These are phyloP conservation scores for Watsonalla binaria DNA, from an alignment of 2,888 invertebrate species.

Conservation along the genomic window DNA sequence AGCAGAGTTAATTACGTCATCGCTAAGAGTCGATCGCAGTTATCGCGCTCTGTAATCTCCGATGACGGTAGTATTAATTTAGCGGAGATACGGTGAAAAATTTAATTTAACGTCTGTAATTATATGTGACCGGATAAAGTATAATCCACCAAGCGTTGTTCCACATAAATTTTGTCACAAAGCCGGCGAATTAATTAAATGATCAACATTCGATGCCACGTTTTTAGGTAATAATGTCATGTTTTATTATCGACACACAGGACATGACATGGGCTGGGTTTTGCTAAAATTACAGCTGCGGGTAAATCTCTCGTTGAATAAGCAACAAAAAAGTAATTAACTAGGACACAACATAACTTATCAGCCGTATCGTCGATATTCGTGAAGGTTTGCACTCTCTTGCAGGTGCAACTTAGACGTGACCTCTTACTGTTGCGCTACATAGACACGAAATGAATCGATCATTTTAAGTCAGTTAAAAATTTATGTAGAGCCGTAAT, in stretches of 20 bases:
- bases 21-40: conserved; percentile 22
- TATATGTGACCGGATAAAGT: conserved; percentile 1
- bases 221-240: neutral
- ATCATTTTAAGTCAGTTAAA: no score
- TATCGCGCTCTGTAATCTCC: conserved; percentile 32
- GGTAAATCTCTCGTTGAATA: no score
- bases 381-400: no score
- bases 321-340: no score
- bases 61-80: conserved; percentile 25
- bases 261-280: no score
- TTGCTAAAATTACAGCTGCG: no score
- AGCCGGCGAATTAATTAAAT: neutral
- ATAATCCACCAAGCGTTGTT: neutral
- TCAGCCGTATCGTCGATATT: no score
- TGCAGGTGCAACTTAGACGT: no score
- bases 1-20: conserved; percentile 36
- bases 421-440: no score
- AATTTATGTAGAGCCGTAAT: no score
- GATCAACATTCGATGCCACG: neutral
- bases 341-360: no score
- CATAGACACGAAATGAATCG: no score
- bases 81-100: conserved; percentile 7
- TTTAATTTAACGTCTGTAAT: conserved; percentile 4
- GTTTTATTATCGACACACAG: neutral
- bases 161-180: neutral